A percentile compares a stretch with the other conserved stretches of the same genome.
Conservation (phyloP, 2,888 invertebrate species). For the Campopleginae sp. region DNA sequence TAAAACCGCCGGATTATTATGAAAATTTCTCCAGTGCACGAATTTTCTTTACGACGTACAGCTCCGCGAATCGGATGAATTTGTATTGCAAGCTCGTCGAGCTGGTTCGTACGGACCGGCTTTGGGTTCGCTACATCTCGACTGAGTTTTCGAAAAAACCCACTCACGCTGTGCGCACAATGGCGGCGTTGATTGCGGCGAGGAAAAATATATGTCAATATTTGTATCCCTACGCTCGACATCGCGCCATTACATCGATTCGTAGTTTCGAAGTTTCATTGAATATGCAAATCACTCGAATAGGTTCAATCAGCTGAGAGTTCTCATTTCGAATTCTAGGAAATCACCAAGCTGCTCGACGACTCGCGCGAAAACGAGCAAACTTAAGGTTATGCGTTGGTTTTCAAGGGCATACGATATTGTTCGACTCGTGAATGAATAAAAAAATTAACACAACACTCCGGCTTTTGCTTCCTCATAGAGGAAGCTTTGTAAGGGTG, state of each 20-base stretch:
- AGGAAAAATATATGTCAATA: neutral
- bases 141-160: neutral
- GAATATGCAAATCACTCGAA: constrained; percentile 17
- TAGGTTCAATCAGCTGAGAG: neutral
- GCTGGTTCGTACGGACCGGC: constrained; percentile 15
- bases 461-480: too few relatives aligned
- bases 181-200: neutral
- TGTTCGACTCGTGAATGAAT: neutral
- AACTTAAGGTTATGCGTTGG: neutral
- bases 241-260: constrained; percentile 21
- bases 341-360: neutral
- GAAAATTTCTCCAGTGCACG: neutral
- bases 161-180: constrained; percentile 2
- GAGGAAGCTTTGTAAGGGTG: too few relatives aligned
- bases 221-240: neutral
- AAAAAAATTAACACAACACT: too few relatives aligned
- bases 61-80: neutral
- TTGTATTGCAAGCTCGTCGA: neutral
- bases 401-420: neutral
- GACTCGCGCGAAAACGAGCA: neutral
- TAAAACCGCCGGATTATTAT: neutral
- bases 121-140: neutral
- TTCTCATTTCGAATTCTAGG: neutral
- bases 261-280: neutral
- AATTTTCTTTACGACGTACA: neutral